Conservation (phyloP, 2,113 vertebrate genomes). For the Spilogale gracilis region DNA sequence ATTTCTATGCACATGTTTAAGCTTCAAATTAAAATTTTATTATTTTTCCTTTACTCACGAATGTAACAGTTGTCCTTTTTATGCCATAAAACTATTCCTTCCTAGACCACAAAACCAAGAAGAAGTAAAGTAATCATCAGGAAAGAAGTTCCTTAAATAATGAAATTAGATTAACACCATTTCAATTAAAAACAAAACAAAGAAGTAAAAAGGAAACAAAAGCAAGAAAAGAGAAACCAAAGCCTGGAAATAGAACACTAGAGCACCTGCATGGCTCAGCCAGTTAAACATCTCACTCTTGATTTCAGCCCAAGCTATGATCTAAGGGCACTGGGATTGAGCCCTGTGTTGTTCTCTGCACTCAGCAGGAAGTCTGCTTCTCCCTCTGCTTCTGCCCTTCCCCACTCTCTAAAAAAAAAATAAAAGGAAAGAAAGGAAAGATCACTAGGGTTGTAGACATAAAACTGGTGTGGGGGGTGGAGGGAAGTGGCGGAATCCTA, state of each 20-base stretch:
- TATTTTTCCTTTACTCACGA: neutral
- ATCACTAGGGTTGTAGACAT: neutral
- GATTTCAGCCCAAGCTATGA: neutral
- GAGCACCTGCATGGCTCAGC: neutral
- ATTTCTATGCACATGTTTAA: neutral
- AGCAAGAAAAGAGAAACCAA: neutral
- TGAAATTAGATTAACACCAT: neutral
- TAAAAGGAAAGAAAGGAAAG: neutral
- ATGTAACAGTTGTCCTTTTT: neutral
- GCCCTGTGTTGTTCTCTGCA: neutral
- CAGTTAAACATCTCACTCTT: neutral
- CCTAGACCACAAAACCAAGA: neutral
- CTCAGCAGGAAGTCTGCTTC: neutral
- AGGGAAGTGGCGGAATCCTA: neutral
- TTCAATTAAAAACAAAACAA: neutral
- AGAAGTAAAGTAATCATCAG: neutral
- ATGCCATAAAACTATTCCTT: neutral
- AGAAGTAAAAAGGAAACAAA: neutral
- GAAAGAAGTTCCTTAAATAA: neutral
- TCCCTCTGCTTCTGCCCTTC: neutral
- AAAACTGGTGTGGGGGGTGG: neutral
- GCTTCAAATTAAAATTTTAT: neutral
- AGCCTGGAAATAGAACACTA: neutral
- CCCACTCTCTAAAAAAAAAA: neutral
- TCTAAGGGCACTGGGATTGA: neutral